Evolutionary conservation across 2,888 invertebrate species (phyloP).

Genomic region (Netelia melanura): DNA sequence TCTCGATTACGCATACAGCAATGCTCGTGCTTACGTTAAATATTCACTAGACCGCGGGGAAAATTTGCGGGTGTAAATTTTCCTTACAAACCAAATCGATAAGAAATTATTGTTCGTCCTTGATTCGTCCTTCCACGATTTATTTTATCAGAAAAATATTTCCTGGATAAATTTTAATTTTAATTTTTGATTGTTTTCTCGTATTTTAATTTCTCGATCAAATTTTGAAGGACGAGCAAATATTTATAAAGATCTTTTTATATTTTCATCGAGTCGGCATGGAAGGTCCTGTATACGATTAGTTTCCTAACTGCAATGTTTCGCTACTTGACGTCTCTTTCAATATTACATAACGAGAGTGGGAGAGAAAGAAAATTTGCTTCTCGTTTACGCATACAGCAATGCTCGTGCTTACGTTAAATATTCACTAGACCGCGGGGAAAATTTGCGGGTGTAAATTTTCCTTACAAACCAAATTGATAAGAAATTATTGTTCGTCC

Average conservation of each 20-base stretch:
- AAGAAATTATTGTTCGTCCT: too few species aligned
- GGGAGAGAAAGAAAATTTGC: constrained; percentile 17
- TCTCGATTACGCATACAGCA: neutral
- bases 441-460: constrained; percentile 7
- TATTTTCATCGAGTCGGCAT: neutral
- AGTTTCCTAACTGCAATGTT: constrained; percentile 43
- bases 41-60: constrained; percentile 25
- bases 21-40: constrained; percentile 14
- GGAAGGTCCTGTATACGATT: neutral
- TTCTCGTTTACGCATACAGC: neutral
- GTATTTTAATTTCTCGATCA: too few species aligned
- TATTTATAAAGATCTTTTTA: neutral
- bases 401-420: constrained; percentile 15
- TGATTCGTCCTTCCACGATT: too few species aligned
- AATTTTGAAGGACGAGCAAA: neutral
- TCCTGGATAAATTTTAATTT: too few species aligned
- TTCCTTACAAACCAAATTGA: neutral
- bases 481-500: too few species aligned
- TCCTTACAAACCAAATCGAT: too few species aligned
- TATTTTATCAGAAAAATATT: too few species aligned
- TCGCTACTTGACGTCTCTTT: constrained; percentile 42
- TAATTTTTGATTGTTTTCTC: too few species aligned
- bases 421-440: constrained; percentile 26
- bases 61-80: constrained; percentile 8
- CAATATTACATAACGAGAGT: constrained; percentile 25